These are phyloP conservation scores for Rhaphigaster nebulosa DNA, from an alignment of 2,888 invertebrate genomes.

Conservation along the genomic window DNA sequence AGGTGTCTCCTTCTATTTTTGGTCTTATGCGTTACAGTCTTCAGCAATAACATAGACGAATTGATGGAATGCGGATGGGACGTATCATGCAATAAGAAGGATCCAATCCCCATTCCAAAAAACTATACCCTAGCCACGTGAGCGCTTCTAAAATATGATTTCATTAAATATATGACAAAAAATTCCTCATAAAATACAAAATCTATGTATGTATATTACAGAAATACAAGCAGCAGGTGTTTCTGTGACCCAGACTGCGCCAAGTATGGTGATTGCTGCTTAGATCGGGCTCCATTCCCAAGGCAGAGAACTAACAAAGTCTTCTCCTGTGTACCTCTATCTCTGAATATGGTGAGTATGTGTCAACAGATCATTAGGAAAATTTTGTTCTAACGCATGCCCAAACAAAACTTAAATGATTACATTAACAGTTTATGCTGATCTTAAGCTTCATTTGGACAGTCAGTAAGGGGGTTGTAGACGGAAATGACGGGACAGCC, in stretches of 20 bases:
- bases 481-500: no score
- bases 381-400: no score
- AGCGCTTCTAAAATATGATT: not conserved
- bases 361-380: no score
- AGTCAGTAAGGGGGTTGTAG: no score
- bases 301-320: not conserved
- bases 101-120: not conserved
- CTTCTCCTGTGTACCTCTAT: not conserved
- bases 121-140: not conserved
- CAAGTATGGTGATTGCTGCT: not conserved
- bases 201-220: not conserved
- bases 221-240: slow-evolving; percentile 3
- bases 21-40: not conserved
- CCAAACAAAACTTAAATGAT: no score
- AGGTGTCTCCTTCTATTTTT: not conserved
- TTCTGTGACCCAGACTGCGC: not conserved
- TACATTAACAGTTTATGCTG: no score
- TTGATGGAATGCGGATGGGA: slow-evolving; percentile 16
- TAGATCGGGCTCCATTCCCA: not conserved
- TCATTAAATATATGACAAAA: not conserved
- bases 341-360: not conserved
- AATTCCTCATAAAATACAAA: not conserved
- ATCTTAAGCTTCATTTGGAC: no score
- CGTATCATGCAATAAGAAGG: not conserved
- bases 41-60: not conserved